These are phyloP conservation scores for Dunckerocampus dactyliophorus DNA, from an alignment of 2,113 vertebrate genomes.

Conservation along the genomic window DNA sequence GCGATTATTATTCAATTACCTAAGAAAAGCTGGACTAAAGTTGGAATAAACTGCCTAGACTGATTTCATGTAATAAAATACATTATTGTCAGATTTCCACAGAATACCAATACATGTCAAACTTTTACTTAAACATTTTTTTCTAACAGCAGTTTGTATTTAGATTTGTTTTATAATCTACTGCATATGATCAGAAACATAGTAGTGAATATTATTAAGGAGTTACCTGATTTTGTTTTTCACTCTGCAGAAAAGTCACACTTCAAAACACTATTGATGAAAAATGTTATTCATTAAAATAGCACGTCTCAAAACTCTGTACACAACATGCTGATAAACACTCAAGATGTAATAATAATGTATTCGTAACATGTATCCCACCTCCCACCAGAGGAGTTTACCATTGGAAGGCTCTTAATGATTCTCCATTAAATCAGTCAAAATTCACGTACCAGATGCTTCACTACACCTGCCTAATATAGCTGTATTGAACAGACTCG, in stretches of 20 bases:
- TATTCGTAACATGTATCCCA: neutral
- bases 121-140: neutral
- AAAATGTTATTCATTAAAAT: neutral
- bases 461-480: neutral
- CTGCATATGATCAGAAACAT: too few relatives aligned
- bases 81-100: neutral
- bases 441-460: neutral
- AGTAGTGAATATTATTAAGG: too few relatives aligned
- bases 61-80: neutral
- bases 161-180: too few relatives aligned
- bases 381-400: neutral
- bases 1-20: constrained; percentile 3
- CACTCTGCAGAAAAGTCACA: neutral
- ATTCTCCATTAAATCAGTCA: neutral
- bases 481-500: neutral
- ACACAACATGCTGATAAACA: neutral
- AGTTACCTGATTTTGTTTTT: too few relatives aligned
- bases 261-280: neutral
- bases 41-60: neutral
- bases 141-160: neutral
- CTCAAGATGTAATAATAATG: neutral
- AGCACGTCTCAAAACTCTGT: neutral
- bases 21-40: neutral
- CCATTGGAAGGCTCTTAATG: neutral
- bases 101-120: neutral